Evolutionary conservation across 2,888 invertebrate species (phyloP), one percentile per base, ranked within the genome.

Genomic region (Morpho deidamia): DNA sequence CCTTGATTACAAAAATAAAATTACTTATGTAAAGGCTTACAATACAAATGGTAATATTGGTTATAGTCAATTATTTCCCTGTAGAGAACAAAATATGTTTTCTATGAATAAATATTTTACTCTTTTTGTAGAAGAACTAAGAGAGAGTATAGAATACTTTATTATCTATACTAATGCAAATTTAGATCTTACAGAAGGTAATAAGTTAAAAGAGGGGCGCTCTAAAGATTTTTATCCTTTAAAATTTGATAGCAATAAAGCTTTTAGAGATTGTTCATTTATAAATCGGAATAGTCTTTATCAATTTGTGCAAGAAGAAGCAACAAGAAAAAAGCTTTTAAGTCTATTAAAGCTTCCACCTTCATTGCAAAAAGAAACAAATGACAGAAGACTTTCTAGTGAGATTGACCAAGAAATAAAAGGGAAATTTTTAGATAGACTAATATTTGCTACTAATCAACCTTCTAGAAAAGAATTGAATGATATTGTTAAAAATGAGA

Each of bases 191-290:
- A 61, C 58, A 55, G 56, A 51, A 58, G 55, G 58, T 56, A 61
- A 61, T 3, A 55, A 58, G 32, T 55, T 61, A 58, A 58, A 58
- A 56, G 32, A 58, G 56, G 55, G 54, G 53, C 49, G 11, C 51
- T 61, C 61, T 55, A 61, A 59, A 57, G 59, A 51, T 59, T 61
- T 45, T 61, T 61, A 59, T 61, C 57, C 61, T 57, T 57, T 59
- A 57, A 56, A 59, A 59, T 61, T 59, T 61, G 52, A 61, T 59
- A 11, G 11, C 11, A 9, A 58, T 38, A 53, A 57, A 55, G 35
- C 32, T 55, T 61, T 61, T 56, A 58, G 43, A 58, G 40, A 61
- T 51, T 61, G 53, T 41, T 41, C 8, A 11, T 14, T n/a, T 41
- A 11, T 41, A 12, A 41, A 41, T 41, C 8, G 12, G 14, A 9